Base-by-base conservation (phyloP, 2,888 invertebrate genomes). In the Ochropleura plecta region DNA sequence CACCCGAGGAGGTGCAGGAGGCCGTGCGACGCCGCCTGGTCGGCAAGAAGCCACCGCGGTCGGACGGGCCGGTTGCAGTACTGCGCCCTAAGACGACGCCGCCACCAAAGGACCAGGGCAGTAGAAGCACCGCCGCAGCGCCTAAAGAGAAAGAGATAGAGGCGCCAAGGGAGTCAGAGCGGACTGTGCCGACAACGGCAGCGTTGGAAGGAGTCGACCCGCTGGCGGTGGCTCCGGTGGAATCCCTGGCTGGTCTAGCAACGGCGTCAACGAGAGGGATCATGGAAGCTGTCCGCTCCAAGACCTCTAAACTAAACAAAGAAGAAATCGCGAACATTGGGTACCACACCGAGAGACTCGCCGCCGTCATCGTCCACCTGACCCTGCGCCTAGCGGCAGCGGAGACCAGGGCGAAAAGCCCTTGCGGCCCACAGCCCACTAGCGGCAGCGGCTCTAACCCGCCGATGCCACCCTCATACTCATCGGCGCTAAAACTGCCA, bases 261-360 rank as follows among this genome's bases (percentile, higher is more conserved):
- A 59, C 72, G 0, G 42, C 57, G 3, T 16, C 48, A 0, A 72
- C 59, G 0, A 3, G 0, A 0, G 72, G 72, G 0, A 67, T 72
- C 0, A 72, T 72, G 72, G 72, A 72, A 4, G 72, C 68, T 0
- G 69, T 68, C 0, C 8, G 49, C 0, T 5, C 42, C 0, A 73
- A 73, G 14, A 51, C 59, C 0, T 20, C n/a, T 0, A 44, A 14
- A 0, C 5, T 75, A 0, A 75, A 75, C 0, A 75, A 73, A 0
- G 75, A 73, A 0, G 75, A 75, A 6, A 1, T 65, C 0, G 73
- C 60, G 0, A 6, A 46, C 0, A 73, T 76, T 0, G 74, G 74
- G 0, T 5, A 20, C 0, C 62, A 73, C 8, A 62, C 66, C 0
- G 74, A 75, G 3, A 0, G 73, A 0, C 1, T 73, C 0, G 0